A percentile compares a stretch with the other conserved stretches of the same genome.
Conservation (phyloP, 2,888 invertebrate genomes). For the Phasia obesa region DNA sequence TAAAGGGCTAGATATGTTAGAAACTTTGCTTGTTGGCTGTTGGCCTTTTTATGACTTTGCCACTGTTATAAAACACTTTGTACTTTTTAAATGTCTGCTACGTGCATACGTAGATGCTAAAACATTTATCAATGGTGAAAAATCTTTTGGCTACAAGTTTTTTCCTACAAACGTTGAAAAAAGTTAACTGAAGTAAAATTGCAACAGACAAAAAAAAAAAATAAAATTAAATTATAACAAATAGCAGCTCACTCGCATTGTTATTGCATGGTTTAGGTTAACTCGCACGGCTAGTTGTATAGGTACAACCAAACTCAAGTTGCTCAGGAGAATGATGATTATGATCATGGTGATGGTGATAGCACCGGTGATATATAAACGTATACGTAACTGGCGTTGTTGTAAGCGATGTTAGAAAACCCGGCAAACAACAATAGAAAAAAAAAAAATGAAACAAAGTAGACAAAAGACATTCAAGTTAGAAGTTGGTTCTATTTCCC, state of each 20-base stretch:
- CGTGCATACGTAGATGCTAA: conserved; percentile 46
- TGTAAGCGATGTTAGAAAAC: conserved; percentile 37
- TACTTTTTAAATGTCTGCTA: conserved; percentile 60
- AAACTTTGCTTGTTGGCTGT: conserved; percentile 65
- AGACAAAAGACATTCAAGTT: conserved; percentile 44
- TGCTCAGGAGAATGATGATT: conserved; percentile 17
- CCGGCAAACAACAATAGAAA: conserved; percentile 28
- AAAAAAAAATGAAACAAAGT: conserved; percentile 23
- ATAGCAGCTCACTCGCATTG: conserved; percentile 44
- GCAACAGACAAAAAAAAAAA: not conserved
- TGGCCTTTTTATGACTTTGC: conserved; percentile 67
- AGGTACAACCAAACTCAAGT: not conserved
- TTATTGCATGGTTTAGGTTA: conserved; percentile 25
- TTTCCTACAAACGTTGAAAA: conserved; percentile 32
- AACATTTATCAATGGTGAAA: conserved; percentile 68
- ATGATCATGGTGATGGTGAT: conserved; percentile 18
- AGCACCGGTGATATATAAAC: not conserved
- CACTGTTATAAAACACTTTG: conserved; percentile 67
- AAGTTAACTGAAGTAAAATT: conserved; percentile 15
- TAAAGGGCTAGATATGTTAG: conserved; percentile 4
- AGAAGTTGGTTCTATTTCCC: conserved; percentile 28
- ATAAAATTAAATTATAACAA: conserved; percentile 9
- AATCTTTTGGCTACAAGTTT: conserved; percentile 60
- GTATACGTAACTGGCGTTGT: conserved; percentile 6
- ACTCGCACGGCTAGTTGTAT: conserved; percentile 7